These are phyloP conservation scores for Serrognathus titanus DNA, from an alignment of 2,888 invertebrate genomes.

Conservation along the genomic window DNA sequence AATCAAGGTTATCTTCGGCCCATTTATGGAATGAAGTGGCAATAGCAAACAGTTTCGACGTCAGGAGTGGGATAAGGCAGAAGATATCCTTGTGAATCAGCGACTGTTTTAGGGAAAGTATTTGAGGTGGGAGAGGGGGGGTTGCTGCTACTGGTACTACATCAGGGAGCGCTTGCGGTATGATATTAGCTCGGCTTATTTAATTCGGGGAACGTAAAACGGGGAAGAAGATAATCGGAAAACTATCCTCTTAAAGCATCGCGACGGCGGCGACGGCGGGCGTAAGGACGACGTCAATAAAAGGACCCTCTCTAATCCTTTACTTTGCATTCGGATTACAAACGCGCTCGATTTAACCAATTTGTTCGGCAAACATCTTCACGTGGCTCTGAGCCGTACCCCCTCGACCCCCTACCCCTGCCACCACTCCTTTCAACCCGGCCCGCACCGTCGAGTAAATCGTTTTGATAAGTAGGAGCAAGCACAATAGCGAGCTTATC, in stretches of 20 bases:
- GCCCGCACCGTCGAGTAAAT: slow-evolving; percentile 11
- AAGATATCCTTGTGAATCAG: too few species aligned
- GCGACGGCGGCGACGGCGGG: not conserved
- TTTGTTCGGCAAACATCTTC: slow-evolving; percentile 44
- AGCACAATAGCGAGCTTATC: slow-evolving; percentile 4
- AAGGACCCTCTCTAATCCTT: slow-evolving; percentile 37
- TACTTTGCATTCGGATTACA: slow-evolving; percentile 45
- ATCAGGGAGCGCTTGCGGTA: too few species aligned
- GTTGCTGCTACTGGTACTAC: too few species aligned
- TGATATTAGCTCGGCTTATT: too few species aligned
- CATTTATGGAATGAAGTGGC: too few species aligned
- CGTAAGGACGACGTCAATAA: not conserved
- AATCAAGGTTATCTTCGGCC: too few species aligned
- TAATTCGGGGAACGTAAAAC: too few species aligned
- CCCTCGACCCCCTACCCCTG: not conserved
- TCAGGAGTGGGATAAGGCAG: too few species aligned
- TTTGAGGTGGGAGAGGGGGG: too few species aligned
- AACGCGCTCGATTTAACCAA: slow-evolving; percentile 47
- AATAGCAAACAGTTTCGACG: too few species aligned
- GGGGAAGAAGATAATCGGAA: too few species aligned
- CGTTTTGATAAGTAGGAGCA: slow-evolving; percentile 21
- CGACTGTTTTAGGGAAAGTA: too few species aligned
- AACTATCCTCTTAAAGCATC: not conserved
- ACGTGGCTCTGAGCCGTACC: slow-evolving; percentile 7
- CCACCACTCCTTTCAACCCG: not conserved